phyloP scores from a whole-genome alignment of 1,140 invertebrate species.

The Rhyzopertha dominica region DNA sequence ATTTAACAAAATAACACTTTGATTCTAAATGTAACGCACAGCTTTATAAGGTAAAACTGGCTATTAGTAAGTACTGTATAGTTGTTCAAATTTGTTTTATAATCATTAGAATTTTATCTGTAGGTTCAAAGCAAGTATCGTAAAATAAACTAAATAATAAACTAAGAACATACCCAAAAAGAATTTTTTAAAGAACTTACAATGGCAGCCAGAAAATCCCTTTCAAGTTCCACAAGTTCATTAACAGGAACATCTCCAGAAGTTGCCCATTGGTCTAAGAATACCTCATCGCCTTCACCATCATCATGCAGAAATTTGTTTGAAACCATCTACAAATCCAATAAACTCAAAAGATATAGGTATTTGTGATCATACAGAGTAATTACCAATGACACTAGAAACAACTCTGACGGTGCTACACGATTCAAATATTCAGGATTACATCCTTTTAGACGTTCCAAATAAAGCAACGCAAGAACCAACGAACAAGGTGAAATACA shows the following conservation, averaged over 20 bases:
- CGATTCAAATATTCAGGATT: conserved; percentile 78
- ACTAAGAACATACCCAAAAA: conserved; percentile 4
- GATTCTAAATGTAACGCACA: no score
- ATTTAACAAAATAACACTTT: no score
- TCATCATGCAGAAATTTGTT: conserved; percentile 92
- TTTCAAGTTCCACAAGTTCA: conserved; percentile 78
- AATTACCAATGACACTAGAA: conserved; percentile 84
- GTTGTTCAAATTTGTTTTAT: no score
- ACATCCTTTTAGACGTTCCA: conserved; percentile 73
- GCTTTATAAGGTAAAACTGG: no score
- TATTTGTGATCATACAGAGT: conserved; percentile 1
- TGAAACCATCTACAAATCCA: conserved; percentile 75
- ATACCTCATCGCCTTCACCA: conserved; percentile 83
- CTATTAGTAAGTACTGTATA: no score
- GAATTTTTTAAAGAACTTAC: conserved; percentile 58
- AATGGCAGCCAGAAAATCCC: conserved; percentile 83
- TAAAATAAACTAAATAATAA: conserved; percentile 12
- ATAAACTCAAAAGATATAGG: conserved; percentile 8
- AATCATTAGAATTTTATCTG: no score
- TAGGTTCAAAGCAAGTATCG: no score
- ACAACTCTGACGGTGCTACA: conserved; percentile 82
- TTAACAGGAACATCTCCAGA: conserved; percentile 68
- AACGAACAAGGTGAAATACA: conserved; percentile 83
- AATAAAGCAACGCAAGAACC: conserved; percentile 77
- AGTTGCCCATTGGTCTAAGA: conserved; percentile 83